Conservation (phyloP, 2,797 vertebrate genomes). For the Carcharodon carcharias region DNA sequence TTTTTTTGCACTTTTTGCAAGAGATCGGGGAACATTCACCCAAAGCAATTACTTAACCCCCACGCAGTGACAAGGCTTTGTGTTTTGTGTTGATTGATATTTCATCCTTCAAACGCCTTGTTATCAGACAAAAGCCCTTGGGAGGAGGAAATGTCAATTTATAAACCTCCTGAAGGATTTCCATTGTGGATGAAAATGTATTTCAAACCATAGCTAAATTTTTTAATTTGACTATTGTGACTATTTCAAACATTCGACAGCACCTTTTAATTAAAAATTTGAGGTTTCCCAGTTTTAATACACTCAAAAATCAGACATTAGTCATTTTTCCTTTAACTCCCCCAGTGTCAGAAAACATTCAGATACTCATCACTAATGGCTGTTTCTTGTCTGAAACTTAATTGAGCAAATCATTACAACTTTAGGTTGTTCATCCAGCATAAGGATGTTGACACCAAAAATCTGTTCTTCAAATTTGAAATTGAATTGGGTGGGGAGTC, state of each 20-base stretch:
- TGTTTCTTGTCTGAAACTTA: background rate
- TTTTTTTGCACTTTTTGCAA: background rate
- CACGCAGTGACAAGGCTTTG: background rate
- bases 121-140: background rate
- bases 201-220: background rate
- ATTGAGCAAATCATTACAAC: background rate
- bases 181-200: background rate
- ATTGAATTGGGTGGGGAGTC: background rate
- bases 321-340: background rate
- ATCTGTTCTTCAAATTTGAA: background rate
- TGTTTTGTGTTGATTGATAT: background rate
- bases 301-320: background rate
- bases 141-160: background rate
- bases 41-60: background rate
- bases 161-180: background rate
- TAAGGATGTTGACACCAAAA: background rate
- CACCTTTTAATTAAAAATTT: background rate
- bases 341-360: background rate
- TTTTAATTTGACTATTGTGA: background rate
- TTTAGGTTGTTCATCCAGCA: background rate
- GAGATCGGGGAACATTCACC: background rate
- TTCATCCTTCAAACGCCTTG: background rate
- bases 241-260: background rate
- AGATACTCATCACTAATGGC: background rate
- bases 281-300: background rate